Percentiles rank a stretch among this genome's conserved stretches.
Conservation (phyloP, 1,140 invertebrate species). For the Medauroidea extradentata region DNA sequence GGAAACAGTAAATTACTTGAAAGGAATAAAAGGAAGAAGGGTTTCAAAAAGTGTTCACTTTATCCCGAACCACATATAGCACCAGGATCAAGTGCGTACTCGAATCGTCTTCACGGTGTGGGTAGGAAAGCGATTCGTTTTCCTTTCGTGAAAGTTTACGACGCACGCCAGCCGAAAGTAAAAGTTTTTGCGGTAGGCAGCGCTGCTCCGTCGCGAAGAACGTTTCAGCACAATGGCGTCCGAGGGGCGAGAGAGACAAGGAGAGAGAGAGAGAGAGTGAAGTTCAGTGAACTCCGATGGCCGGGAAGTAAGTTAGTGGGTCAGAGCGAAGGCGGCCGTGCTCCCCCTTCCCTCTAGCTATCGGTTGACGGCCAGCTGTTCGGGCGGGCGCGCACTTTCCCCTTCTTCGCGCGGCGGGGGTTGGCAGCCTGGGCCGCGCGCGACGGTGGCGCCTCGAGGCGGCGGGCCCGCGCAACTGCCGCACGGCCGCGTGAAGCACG, state of each 20-base stretch:
- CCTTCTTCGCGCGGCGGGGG: not conserved
- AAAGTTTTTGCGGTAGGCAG: not conserved
- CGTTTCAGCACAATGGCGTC: not conserved
- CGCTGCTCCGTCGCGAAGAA: not conserved
- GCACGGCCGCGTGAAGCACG: too few relatives aligned
- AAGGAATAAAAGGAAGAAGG: too few relatives aligned
- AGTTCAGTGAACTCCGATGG: conserved; percentile 1
- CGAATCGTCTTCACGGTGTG: too few relatives aligned
- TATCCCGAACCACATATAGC: too few relatives aligned
- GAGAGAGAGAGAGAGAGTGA: not conserved
- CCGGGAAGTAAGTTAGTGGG: conserved; percentile 17
- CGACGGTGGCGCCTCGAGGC: conserved; percentile 1
- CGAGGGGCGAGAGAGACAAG: not conserved
- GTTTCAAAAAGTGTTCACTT: too few relatives aligned
- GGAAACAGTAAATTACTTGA: too few relatives aligned
- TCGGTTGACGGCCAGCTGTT: not conserved
- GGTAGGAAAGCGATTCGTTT: too few relatives aligned
- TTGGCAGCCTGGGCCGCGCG: not conserved
- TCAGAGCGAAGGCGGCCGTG: not conserved
- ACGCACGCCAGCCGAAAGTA: too few relatives aligned
- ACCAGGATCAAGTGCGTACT: too few relatives aligned
- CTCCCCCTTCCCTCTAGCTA: not conserved
- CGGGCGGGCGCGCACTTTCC: conserved; percentile 2
- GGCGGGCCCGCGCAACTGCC: not conserved
- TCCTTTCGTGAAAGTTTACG: too few relatives aligned